phyloP scores from a whole-genome alignment of 2,797 vertebrate species.

The Aplochiton taeniatus region DNA sequence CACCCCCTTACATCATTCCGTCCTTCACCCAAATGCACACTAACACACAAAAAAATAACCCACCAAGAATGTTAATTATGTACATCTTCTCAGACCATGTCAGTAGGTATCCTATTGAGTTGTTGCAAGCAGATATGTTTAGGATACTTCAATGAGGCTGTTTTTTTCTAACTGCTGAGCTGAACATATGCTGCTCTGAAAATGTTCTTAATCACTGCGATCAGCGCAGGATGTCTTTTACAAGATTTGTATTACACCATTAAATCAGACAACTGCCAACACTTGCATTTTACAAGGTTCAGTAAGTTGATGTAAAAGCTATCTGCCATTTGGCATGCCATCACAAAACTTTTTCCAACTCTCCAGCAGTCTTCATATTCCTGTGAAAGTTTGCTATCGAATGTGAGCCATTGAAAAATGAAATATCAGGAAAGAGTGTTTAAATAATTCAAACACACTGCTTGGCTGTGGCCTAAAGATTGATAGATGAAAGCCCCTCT shows the following conservation, averaged over 20 bases:
- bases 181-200: neutral
- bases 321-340: too few relatives aligned
- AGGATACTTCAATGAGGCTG: too few relatives aligned
- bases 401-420: conserved; percentile 72
- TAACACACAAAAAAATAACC: neutral
- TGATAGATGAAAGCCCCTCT: conserved; percentile 56
- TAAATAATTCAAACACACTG: conserved; percentile 75
- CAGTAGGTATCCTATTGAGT: too few relatives aligned
- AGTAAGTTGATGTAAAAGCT: too few relatives aligned
- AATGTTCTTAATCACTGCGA: conserved; percentile 56
- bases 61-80: too few relatives aligned
- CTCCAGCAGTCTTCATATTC: conserved; percentile 46
- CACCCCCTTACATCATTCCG: conserved; percentile 12
- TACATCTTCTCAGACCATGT: too few relatives aligned
- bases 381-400: conserved; percentile 38
- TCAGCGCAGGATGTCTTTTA: conserved; percentile 48
- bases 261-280: too few relatives aligned
- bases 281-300: too few relatives aligned
- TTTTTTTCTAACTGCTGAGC: too few relatives aligned
- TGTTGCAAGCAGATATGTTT: too few relatives aligned
- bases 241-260: conserved; percentile 19
- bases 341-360: too few relatives aligned
- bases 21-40: conserved; percentile 13
- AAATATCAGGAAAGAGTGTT: conserved; percentile 68
- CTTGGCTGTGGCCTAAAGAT: conserved; percentile 58